Evolutionary conservation across 1,140 invertebrate genomes (phyloP).

Genomic region (Brachionus paranguensis): DNA sequence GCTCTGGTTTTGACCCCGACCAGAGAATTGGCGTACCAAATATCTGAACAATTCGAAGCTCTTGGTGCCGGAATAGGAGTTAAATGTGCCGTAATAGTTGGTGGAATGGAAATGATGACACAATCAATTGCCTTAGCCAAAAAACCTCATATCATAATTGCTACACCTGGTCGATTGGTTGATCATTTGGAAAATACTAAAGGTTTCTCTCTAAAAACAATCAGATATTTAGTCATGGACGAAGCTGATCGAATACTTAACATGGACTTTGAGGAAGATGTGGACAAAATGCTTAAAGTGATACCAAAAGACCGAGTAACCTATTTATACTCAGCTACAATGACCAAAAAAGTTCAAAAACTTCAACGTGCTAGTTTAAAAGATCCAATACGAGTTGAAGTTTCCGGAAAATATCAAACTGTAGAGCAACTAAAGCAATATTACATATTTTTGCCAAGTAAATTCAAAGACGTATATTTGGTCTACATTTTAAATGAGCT

Average conservation of each 20-base stretch:
- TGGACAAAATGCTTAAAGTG: constrained; percentile 87
- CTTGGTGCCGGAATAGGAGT: constrained; percentile 71
- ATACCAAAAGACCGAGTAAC: constrained; percentile 81
- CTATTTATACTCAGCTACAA: constrained; percentile 88
- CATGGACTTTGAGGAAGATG: constrained; percentile 91
- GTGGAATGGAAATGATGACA: constrained; percentile 93
- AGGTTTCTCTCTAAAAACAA: constrained; percentile 77
- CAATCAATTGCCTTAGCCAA: constrained; percentile 83
- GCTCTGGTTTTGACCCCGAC: constrained; percentile 90
- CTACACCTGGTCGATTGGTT: constrained; percentile 78
- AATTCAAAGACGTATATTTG: constrained; percentile 95
- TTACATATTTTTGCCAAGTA: constrained; percentile 90
- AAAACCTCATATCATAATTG: constrained; percentile 87
- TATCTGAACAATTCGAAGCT: constrained; percentile 85
- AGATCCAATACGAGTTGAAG: constrained; percentile 84
- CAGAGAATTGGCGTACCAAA: constrained; percentile 90
- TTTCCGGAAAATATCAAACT: constrained; percentile 93
- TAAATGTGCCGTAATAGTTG: constrained; percentile 82
- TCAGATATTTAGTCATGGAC: constrained; percentile 89
- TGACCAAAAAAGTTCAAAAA: constrained; percentile 90
- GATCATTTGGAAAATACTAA: constrained; percentile 89
- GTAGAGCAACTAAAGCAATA: constrained; percentile 91
- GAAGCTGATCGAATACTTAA: constrained; percentile 91
- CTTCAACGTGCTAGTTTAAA: constrained; percentile 85
- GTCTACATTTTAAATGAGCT: constrained; percentile 92